Evolutionary conservation across 2,113 vertebrate species (phyloP).

Genomic region (Ammospiza nelsoni): DNA sequence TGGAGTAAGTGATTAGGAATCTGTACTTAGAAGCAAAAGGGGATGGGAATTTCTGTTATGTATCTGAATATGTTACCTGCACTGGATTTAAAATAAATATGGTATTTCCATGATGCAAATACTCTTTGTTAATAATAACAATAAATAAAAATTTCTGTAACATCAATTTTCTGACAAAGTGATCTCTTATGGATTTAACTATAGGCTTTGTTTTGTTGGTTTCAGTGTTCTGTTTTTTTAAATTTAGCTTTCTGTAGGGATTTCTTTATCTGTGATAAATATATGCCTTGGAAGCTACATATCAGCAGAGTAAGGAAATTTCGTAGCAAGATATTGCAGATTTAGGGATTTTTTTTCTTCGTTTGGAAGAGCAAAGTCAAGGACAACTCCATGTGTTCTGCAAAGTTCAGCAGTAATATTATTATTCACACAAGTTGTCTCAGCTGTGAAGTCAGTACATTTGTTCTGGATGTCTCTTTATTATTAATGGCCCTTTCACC

Average conservation of each 20-base stretch:
- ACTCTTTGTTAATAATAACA: background rate
- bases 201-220: background rate
- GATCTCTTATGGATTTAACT: background rate
- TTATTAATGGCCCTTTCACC: constrained; percentile 58
- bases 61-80: background rate
- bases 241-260: background rate
- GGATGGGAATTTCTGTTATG: background rate
- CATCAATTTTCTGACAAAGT: background rate
- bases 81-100: background rate
- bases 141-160: background rate
- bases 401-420: constrained; percentile 66
- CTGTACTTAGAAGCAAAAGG: background rate
- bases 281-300: background rate
- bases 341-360: background rate
- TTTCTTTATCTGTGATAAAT: background rate
- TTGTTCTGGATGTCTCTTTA: constrained; percentile 56
- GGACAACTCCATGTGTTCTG: constrained; percentile 37
- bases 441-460: constrained; percentile 51
- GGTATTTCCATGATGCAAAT: background rate
- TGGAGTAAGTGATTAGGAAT: background rate
- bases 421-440: constrained; percentile 60
- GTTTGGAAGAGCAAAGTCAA: constrained; percentile 47
- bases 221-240: background rate
- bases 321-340: background rate
- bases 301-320: background rate